Evolutionary conservation across 2,113 vertebrate genomes (phyloP).

Genomic region (Xiphophorus maculatus): DNA sequence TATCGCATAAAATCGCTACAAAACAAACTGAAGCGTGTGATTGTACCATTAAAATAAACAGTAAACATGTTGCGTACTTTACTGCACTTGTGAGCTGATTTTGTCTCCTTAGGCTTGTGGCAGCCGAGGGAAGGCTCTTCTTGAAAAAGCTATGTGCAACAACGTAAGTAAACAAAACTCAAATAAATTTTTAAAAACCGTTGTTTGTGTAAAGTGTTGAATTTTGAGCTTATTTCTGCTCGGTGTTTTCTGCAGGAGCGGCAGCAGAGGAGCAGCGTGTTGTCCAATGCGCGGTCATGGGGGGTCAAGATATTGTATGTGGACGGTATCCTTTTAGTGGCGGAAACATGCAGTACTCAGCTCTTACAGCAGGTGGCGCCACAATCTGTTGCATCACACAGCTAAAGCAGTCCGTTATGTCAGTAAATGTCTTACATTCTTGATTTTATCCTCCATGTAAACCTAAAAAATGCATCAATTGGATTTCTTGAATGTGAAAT

Average conservation of each 20-base stretch:
- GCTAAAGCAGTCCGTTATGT: background rate
- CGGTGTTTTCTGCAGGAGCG: constrained; percentile 70
- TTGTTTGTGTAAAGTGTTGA: background rate
- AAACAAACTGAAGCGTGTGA: background rate
- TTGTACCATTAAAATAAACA: background rate
- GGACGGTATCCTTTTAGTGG: constrained; percentile 82
- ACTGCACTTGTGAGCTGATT: background rate
- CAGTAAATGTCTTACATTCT: background rate
- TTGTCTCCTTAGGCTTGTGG: constrained; percentile 74
- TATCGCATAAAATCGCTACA: background rate
- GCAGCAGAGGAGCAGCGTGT: constrained; percentile 76
- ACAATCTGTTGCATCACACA: background rate
- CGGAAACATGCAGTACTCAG: constrained; percentile 26
- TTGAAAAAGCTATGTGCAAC: constrained; percentile 88
- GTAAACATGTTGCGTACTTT: background rate
- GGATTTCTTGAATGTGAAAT: background rate
- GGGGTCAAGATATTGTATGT: constrained; percentile 84
- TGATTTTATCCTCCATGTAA: background rate
- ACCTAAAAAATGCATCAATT: background rate
- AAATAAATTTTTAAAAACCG: background rate
- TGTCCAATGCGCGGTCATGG: constrained; percentile 83
- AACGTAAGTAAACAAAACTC: constrained; percentile 77
- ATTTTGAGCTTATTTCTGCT: constrained; percentile 3
- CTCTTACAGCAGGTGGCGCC: constrained; percentile 67
- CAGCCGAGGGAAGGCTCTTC: constrained; percentile 86